Conservation (phyloP, 2,113 vertebrate species). For the Petrocephalus zakoni region DNA sequence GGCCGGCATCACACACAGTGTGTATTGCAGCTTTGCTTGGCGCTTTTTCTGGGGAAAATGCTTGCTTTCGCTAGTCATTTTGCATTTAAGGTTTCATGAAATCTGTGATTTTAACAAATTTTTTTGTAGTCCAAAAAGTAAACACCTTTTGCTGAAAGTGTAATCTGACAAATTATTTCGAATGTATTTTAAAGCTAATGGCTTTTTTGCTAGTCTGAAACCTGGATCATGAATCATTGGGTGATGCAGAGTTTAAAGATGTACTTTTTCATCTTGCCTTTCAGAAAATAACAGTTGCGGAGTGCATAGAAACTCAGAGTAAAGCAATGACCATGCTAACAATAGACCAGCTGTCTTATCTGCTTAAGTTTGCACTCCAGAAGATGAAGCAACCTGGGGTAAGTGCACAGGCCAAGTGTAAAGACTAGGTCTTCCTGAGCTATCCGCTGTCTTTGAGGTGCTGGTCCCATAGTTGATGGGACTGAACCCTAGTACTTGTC, state of each 20-base stretch:
- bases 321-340: slow-evolving; percentile 98
- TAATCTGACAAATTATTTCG: neutral
- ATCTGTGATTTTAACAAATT: neutral
- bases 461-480: neutral
- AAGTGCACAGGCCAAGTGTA: slow-evolving; percentile 49
- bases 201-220: neutral
- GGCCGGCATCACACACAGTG: neutral
- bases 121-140: neutral
- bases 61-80: neutral
- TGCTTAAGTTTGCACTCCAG: slow-evolving; percentile 98
- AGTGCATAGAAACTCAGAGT: slow-evolving; percentile 99
- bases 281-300: slow-evolving; percentile 97
- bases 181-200: neutral
- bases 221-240: neutral
- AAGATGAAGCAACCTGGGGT: slow-evolving; percentile 99
- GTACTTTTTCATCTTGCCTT: slow-evolving; percentile 38
- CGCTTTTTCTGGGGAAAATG: neutral
- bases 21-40: neutral
- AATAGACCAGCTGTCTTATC: slow-evolving; percentile 90
- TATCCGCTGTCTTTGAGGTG: neutral
- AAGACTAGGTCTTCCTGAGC: neutral
- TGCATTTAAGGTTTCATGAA: neutral
- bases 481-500: neutral
- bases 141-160: neutral
- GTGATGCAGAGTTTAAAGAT: neutral